These are phyloP conservation scores for Troglohyphantes excavatus DNA, from an alignment of 2,888 invertebrate genomes.

Conservation along the genomic window DNA sequence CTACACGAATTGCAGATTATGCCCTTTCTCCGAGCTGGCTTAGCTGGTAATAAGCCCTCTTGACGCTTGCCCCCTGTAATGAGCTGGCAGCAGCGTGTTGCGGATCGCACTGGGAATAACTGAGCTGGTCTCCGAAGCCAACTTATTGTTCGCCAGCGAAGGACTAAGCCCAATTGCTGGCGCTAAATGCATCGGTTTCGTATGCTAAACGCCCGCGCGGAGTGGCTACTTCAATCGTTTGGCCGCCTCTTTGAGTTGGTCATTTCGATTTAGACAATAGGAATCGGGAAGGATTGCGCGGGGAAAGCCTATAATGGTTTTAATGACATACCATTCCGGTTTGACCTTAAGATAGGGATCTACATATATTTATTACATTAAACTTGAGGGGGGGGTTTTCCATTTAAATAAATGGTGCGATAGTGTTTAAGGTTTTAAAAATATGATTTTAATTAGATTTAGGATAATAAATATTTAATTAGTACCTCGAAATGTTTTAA, in stretches of 20 bases:
- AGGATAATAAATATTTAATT: no score
- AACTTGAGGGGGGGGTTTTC: not conserved
- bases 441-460: no score
- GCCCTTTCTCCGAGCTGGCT: constrained; percentile 74
- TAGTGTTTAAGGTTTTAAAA: no score
- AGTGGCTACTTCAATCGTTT: constrained; percentile 75
- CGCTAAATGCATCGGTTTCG: constrained; percentile 76
- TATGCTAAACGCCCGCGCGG: constrained; percentile 72
- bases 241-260: constrained; percentile 65
- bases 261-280: constrained; percentile 47
- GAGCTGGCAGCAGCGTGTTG: constrained; percentile 69
- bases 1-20: constrained; percentile 79
- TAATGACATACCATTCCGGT: not conserved
- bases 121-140: constrained; percentile 65
- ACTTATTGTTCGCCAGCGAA: constrained; percentile 76
- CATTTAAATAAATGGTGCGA: no score
- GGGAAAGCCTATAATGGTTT: constrained; percentile 15
- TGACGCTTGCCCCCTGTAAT: constrained; percentile 76
- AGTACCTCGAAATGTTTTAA: no score
- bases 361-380: not conserved
- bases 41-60: constrained; percentile 76
- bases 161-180: constrained; percentile 66
- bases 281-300: not conserved
- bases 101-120: constrained; percentile 75
- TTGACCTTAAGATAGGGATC: constrained; percentile 9